Percentiles rank a stretch among this genome's conserved stretches.
Evolutionary conservation across 2,797 vertebrate species (phyloP).

Genomic region (Otus scops): DNA sequence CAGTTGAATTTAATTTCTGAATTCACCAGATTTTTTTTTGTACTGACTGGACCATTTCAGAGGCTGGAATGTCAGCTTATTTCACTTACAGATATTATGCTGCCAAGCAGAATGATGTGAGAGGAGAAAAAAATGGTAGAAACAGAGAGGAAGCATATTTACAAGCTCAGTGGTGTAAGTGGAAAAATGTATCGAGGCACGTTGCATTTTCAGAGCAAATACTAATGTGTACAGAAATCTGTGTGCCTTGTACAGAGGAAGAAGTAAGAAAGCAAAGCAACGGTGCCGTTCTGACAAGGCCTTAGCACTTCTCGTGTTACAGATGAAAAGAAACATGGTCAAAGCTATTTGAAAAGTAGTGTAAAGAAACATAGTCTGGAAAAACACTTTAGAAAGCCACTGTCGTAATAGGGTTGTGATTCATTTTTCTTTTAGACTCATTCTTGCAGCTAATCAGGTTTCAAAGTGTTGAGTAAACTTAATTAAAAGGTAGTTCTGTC

Average conservation of each 20-base stretch:
- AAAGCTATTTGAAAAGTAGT: not conserved
- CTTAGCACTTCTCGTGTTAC: not conserved
- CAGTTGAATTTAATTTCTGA: not conserved
- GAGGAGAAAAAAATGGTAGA: conserved; percentile 4
- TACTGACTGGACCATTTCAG: not conserved
- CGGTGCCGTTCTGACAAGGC: not conserved
- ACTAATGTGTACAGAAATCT: not conserved
- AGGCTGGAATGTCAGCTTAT: not conserved
- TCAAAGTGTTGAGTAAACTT: not conserved
- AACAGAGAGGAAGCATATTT: not conserved
- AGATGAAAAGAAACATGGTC: not conserved
- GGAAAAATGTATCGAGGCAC: not conserved
- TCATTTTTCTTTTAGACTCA: not conserved
- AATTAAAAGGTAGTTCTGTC: not conserved
- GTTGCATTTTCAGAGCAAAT: not conserved
- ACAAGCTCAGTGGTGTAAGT: not conserved
- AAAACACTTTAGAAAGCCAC: not conserved
- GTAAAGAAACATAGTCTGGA: not conserved
- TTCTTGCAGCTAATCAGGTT: not conserved
- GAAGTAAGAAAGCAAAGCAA: not conserved
- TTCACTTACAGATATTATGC: not conserved
- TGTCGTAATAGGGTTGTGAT: not conserved
- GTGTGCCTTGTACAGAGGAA: not conserved
- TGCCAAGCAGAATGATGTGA: not conserved
- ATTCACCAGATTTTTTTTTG: not conserved